These are phyloP conservation scores for Conchocele bisecta DNA, from an alignment of 2,888 invertebrate species.

Conservation along the genomic window DNA sequence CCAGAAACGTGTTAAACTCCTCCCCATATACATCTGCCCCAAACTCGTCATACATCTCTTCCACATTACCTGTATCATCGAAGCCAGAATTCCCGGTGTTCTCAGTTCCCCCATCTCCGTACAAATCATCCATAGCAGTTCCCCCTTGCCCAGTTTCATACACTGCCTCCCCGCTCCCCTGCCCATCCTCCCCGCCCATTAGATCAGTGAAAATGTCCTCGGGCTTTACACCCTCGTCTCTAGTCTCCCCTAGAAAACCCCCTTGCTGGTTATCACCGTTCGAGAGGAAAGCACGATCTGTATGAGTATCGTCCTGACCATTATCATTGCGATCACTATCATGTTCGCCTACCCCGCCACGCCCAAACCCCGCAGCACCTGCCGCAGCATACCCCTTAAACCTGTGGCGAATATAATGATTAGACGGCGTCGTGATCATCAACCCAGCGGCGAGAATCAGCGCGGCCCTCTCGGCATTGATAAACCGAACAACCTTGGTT, in stretches of 20 bases:
- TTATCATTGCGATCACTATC: constrained; percentile 13
- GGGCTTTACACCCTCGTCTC: constrained; percentile 20
- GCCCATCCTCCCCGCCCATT: constrained; percentile 16
- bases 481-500: constrained; percentile 29
- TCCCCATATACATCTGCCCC: constrained; percentile 37
- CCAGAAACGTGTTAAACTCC: constrained; percentile 47
- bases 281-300: background rate
- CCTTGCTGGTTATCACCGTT: constrained; percentile 8
- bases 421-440: constrained; percentile 79
- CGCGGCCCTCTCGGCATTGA: constrained; percentile 75
- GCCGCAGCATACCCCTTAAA: constrained; percentile 20
- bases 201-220: constrained; percentile 24
- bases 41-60: constrained; percentile 42
- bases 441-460: constrained; percentile 83
- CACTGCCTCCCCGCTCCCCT: constrained; percentile 1
- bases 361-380: constrained; percentile 20
- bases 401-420: constrained; percentile 66
- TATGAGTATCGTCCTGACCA: background rate
- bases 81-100: constrained; percentile 33
- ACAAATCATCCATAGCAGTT: constrained; percentile 13
- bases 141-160: constrained; percentile 27
- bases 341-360: constrained; percentile 9
- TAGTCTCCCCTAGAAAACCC: background rate
- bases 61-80: constrained; percentile 35
- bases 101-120: background rate